These are phyloP conservation scores for Telmatochromis brichardi DNA, from an alignment of 2,113 vertebrate genomes.

Conservation along the genomic window DNA sequence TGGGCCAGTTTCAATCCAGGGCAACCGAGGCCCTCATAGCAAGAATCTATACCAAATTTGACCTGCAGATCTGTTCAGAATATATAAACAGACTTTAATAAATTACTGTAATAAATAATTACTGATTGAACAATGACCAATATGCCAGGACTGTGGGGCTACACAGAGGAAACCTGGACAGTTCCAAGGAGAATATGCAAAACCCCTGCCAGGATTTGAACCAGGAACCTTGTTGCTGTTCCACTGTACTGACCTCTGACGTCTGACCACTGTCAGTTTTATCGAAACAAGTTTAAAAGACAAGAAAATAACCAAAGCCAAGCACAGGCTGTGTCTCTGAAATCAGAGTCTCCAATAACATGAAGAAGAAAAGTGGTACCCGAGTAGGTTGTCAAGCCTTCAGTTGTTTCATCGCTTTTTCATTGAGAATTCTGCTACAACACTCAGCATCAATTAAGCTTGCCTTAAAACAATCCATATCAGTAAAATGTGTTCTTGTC, in stretches of 20 bases:
- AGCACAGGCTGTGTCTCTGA: not conserved
- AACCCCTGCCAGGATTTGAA: not conserved
- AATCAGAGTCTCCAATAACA: slow-evolving; percentile 29
- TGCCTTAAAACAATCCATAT: slow-evolving; percentile 61
- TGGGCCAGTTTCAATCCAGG: not conserved
- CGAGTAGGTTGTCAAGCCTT: slow-evolving; percentile 12
- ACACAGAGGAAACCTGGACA: not conserved
- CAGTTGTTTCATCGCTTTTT: slow-evolving; percentile 40
- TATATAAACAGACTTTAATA: not conserved
- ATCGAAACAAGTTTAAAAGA: not conserved
- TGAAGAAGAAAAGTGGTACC: not conserved
- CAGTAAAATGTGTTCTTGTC: slow-evolving; percentile 50
- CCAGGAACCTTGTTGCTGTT: not conserved
- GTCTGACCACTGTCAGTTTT: fast-evolving
- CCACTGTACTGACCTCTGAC: not conserved
- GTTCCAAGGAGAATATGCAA: not conserved
- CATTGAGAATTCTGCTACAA: slow-evolving; percentile 42
- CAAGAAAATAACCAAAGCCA: slow-evolving; percentile 4
- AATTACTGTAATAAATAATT: not conserved
- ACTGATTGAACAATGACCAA: not conserved
- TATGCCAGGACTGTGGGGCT: not conserved
- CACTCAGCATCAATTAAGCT: slow-evolving; percentile 58
- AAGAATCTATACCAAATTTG: not conserved
- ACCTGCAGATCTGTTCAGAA: not conserved
- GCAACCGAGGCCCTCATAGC: fast-evolving